phyloP scores from a whole-genome alignment of 1,140 invertebrate genomes.

The Aricia agestis region DNA sequence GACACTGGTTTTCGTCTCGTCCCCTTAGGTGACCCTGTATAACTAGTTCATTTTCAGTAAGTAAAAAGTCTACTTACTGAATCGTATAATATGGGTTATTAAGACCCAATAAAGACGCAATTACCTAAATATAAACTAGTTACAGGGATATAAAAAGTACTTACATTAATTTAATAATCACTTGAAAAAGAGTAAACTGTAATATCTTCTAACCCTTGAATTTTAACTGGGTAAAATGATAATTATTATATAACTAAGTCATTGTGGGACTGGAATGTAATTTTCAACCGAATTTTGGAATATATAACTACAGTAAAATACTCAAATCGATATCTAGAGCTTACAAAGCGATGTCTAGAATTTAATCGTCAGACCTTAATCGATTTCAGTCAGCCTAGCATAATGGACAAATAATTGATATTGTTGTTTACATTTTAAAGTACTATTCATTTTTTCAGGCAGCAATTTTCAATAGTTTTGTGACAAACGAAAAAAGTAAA shows the following conservation, averaged over 20 bases:
- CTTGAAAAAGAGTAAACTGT: too few relatives aligned
- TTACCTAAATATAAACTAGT: too few relatives aligned
- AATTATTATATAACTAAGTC: too few relatives aligned
- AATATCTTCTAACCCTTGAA: too few relatives aligned
- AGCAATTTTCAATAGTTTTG: neutral
- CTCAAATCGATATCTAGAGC: neutral
- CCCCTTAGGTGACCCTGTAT: neutral
- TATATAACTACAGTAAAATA: neutral
- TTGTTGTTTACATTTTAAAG: neutral
- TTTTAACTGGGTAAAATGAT: too few relatives aligned
- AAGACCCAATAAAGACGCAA: too few relatives aligned
- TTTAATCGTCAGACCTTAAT: neutral
- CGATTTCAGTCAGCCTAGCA: neutral
- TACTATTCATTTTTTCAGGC: neutral
- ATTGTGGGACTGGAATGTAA: too few relatives aligned
- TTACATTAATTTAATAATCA: too few relatives aligned
- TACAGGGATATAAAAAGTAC: too few relatives aligned
- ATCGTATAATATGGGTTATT: too few relatives aligned
- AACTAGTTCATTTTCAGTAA: neutral
- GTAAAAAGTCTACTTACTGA: too few relatives aligned
- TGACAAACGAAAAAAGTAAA: neutral
- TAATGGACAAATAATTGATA: constrained; percentile 1
- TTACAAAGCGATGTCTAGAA: neutral
- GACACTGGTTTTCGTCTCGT: neutral
- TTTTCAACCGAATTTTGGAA: neutral